Conservation (phyloP, 2,888 invertebrate genomes). For the Neoascia interrupta region DNA sequence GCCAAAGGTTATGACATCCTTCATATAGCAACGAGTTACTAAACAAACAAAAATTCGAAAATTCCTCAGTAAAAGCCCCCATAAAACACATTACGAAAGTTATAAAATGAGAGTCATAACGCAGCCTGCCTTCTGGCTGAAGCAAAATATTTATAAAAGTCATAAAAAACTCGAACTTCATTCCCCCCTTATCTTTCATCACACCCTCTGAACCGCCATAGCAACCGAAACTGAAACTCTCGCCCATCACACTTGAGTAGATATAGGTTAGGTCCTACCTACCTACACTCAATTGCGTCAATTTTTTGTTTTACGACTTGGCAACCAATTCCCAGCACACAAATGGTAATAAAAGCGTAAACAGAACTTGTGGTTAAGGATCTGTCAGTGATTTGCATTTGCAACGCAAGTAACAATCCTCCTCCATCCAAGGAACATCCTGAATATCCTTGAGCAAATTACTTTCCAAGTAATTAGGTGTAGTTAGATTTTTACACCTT, state of each 20-base stretch:
- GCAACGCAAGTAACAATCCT: neutral
- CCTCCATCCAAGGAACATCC: too few relatives aligned
- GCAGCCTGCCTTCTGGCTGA: neutral
- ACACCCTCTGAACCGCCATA: too few relatives aligned
- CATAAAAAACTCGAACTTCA: conserved; percentile 16
- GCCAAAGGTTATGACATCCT: neutral
- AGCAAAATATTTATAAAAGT: conserved; percentile 26
- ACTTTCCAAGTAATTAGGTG: conserved; percentile 29
- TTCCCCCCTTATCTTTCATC: conserved; percentile 8
- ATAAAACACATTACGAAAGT: neutral
- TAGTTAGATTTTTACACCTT: conserved; percentile 18
- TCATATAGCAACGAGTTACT: neutral
- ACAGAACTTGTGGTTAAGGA: conserved; percentile 1
- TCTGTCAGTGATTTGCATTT: conserved; percentile 16
- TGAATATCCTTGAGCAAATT: too few relatives aligned
- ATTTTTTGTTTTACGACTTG: conserved; percentile 25
- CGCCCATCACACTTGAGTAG: too few relatives aligned
- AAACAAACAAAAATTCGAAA: too few relatives aligned
- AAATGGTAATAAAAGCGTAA: neutral
- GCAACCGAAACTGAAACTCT: neutral
- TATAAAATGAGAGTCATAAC: neutral
- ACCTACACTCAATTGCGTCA: conserved; percentile 23
- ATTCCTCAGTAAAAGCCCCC: too few relatives aligned
- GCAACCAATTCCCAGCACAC: conserved; percentile 13
- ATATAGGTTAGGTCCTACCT: too few relatives aligned